Conservation (phyloP, 2,888 invertebrate genomes). For the Pheosia tremula region DNA sequence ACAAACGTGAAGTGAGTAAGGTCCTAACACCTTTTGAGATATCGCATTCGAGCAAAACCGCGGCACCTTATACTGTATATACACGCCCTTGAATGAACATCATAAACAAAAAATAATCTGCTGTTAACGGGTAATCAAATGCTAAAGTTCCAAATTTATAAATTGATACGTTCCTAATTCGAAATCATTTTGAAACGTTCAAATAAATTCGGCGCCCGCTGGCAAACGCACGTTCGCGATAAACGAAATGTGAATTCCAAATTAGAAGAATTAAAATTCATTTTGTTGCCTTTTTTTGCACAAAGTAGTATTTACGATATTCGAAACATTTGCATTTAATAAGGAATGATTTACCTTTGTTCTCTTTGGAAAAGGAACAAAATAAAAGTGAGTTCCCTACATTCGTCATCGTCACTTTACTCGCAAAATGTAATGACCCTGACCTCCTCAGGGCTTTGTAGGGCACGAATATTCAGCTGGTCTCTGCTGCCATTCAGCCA, state of each 20-base stretch:
- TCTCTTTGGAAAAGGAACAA: not conserved
- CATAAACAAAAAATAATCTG: conserved; percentile 50
- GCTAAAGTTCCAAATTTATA: conserved; percentile 49
- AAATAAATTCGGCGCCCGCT: conserved; percentile 51
- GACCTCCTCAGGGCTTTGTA: too few relatives aligned
- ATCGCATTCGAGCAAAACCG: not conserved
- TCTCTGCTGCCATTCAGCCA: too few relatives aligned
- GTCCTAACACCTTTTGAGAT: not conserved
- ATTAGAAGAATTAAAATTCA: conserved; percentile 36
- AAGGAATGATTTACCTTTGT: not conserved
- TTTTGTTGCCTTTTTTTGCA: not conserved
- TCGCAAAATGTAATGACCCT: too few relatives aligned
- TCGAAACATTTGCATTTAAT: not conserved
- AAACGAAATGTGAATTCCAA: conserved; percentile 57
- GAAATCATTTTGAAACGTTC: conserved; percentile 57
- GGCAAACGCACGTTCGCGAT: conserved; percentile 49
- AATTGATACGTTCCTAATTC: conserved; percentile 67
- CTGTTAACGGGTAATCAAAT: conserved; percentile 43
- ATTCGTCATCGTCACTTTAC: too few relatives aligned
- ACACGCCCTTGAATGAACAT: conserved; percentile 29
- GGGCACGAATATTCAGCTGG: too few relatives aligned
- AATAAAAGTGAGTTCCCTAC: too few relatives aligned
- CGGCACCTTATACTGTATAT: conserved; percentile 2
- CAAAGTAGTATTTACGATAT: not conserved
- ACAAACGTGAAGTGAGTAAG: not conserved